Percentiles rank a stretch among this genome's conserved stretches.
Evolutionary conservation across 2,113 vertebrate species (phyloP).

Genomic region (Cochlearius cochlearius): DNA sequence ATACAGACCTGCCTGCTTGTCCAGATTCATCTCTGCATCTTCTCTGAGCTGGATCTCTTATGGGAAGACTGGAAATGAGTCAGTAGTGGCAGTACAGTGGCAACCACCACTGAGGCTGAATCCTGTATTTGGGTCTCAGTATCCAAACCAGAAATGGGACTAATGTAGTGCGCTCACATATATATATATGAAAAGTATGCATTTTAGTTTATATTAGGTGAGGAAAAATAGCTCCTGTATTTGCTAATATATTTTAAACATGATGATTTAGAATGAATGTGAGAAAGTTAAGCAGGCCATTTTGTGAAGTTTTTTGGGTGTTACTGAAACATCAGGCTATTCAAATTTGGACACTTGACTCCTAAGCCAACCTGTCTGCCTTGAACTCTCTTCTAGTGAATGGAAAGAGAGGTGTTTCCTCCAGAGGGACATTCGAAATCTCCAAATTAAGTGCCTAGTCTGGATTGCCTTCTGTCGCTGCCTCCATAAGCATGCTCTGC

Average conservation of each 20-base stretch:
- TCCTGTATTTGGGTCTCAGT: neutral
- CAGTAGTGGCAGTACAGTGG: neutral
- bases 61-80: neutral
- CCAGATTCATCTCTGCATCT: neutral
- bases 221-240: neutral
- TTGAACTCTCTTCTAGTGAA: neutral
- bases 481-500: accelerated
- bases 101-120: neutral
- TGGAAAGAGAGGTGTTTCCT: neutral
- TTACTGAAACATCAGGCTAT: neutral
- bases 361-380: neutral
- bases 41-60: neutral
- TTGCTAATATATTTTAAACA: neutral
- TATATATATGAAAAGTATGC: neutral
- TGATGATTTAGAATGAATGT: neutral
- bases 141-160: neutral
- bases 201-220: neutral
- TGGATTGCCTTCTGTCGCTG: neutral
- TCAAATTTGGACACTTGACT: neutral
- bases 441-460: neutral
- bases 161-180: neutral
- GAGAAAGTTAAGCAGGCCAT: neutral
- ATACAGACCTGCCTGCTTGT: neutral
- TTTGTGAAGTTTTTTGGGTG: neutral
- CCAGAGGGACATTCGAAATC: neutral